These are phyloP conservation scores for honey bee (Apis mellifera) DNA, from an alignment of 1,140 invertebrate genomes.

Conservation along the genomic window Amel_HAv3.1 CM009942.2:7975501-7976000, in stretches of 20 bases:
- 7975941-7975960: constrained; percentile 74
- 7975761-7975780: constrained; percentile 81
- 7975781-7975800: constrained; percentile 80
- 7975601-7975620: neutral
- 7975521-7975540: constrained; percentile 85
- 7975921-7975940: constrained; percentile 77
- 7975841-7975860: constrained; percentile 85
- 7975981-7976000: constrained; percentile 25
- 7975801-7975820: constrained; percentile 85
- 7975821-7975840: constrained; percentile 97
- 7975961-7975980: constrained; percentile 81
- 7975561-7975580: constrained; percentile 86
- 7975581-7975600: constrained; percentile 61
- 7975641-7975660: too few relatives aligned
- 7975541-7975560: constrained; percentile 92
- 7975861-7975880: constrained; percentile 79
- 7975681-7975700: neutral
- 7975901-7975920: constrained; percentile 79
- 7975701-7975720: neutral
- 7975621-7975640: neutral
- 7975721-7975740: constrained; percentile 69
- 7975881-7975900: constrained; percentile 83
- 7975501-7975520: constrained; percentile 86
- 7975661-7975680: too few relatives aligned
- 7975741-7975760: constrained; percentile 78